Evolutionary conservation across 2,113 vertebrate species (phyloP).

Genomic region (Helogale parvula): DNA sequence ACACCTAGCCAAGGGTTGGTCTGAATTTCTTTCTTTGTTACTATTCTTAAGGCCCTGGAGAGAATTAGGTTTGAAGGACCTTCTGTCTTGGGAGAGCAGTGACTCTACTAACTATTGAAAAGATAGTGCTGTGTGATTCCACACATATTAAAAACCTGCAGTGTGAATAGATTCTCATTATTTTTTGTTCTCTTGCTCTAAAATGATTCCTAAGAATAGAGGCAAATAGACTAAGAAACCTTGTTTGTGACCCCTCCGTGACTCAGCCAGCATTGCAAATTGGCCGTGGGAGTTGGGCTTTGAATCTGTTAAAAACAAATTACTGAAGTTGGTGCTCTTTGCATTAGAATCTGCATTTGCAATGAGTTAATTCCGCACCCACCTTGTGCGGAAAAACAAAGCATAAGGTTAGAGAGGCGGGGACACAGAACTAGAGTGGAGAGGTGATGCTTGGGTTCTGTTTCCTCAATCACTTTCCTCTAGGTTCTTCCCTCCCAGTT

Average conservation of each 20-base stretch:
- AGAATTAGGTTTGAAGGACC: not conserved
- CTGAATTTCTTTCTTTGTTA: not conserved
- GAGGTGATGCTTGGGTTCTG: not conserved
- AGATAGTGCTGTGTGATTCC: not conserved
- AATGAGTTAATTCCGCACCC: constrained; percentile 30
- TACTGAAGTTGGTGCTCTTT: constrained; percentile 55
- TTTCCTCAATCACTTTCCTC: not conserved
- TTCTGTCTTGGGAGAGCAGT: not conserved
- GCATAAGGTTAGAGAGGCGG: not conserved
- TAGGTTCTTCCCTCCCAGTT: not conserved
- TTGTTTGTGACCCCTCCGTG: constrained; percentile 59
- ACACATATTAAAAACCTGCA: not conserved
- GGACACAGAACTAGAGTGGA: not conserved
- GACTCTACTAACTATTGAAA: not conserved
- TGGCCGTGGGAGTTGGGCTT: constrained; percentile 65
- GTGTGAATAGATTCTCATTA: constrained; percentile 1
- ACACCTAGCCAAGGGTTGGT: not conserved
- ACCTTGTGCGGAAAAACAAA: constrained; percentile 41
- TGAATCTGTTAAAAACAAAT: constrained; percentile 67
- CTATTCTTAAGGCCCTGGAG: not conserved
- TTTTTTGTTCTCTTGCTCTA: constrained; percentile 43
- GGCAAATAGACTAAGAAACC: constrained; percentile 52
- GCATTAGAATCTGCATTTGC: constrained; percentile 21
- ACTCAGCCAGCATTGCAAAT: constrained; percentile 70
- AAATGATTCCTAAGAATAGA: constrained; percentile 68